These are phyloP conservation scores for Hyposoter dolosus DNA, from an alignment of 2,888 invertebrate species.

Conservation along the genomic window DNA sequence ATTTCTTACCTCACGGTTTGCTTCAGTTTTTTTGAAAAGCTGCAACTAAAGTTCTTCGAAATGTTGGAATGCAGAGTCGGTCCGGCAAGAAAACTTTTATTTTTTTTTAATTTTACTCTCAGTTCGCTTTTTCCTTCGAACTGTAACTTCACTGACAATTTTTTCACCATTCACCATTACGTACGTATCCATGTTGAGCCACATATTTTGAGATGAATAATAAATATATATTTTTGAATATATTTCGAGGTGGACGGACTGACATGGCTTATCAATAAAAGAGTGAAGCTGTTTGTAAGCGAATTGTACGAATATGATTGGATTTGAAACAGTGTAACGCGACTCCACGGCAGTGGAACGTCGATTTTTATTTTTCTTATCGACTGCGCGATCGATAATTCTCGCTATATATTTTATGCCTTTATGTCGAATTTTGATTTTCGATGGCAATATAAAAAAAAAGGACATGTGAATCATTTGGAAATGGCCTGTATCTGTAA, in stretches of 20 bases:
- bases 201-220: background rate
- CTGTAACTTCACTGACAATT: background rate
- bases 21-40: background rate
- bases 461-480: background rate
- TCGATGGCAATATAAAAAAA: conserved; percentile 7
- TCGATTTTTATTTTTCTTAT: conserved; percentile 1
- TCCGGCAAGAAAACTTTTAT: background rate
- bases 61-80: background rate
- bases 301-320: background rate
- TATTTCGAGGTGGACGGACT: background rate
- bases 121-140: background rate
- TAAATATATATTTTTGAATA: background rate
- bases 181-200: background rate
- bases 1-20: background rate
- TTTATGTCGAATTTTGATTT: background rate
- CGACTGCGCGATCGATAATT: conserved; percentile 8
- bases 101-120: too few relatives aligned
- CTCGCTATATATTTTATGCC: conserved; percentile 32
- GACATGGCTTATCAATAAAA: background rate
- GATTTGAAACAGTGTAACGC: background rate
- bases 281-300: background rate
- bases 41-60: background rate
- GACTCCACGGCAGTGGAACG: background rate
- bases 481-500: conserved; percentile 47
- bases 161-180: background rate